A percentile compares a stretch with the other conserved stretches of the same genome.
phyloP scores from a whole-genome alignment of 2,888 invertebrate genomes.

The Atethmia centrago region DNA sequence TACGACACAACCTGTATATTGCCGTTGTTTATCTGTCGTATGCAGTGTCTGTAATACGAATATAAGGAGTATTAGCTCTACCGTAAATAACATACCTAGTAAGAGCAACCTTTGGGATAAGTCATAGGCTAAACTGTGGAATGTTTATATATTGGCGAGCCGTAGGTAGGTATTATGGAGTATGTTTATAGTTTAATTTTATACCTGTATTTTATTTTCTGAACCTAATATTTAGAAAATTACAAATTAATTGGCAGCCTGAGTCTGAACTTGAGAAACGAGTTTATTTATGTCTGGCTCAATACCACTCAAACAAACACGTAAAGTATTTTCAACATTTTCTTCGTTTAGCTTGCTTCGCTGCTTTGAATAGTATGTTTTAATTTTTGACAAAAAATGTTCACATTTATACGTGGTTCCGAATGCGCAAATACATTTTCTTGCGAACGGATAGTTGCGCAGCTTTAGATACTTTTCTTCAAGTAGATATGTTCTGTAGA shows the following conservation, averaged over 20 bases:
- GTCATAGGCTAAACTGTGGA: too few species aligned
- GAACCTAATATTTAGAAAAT: neutral
- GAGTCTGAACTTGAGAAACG: neutral
- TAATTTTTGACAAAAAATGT: neutral
- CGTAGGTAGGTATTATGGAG: too few species aligned
- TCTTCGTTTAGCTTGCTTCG: neutral
- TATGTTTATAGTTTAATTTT: neutral
- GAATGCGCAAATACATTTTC: neutral
- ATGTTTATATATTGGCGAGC: too few species aligned
- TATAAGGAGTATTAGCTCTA: neutral
- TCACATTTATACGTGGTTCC: neutral
- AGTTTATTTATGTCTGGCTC: neutral
- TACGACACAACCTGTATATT: too few species aligned
- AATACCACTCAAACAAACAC: slow-evolving; percentile 5
- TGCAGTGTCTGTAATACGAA: neutral
- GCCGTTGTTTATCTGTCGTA: neutral
- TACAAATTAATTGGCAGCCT: neutral
- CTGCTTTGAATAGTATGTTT: slow-evolving; percentile 1
- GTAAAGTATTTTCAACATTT: neutral
- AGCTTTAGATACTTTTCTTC: slow-evolving; percentile 2
- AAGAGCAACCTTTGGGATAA: neutral
- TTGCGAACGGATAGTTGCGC: neutral
- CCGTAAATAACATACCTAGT: neutral
- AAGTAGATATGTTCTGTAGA: neutral
- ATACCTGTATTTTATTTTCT: neutral